Evolutionary conservation across 2,888 invertebrate genomes (phyloP).

Genomic region (Campaea margaritaria): DNA sequence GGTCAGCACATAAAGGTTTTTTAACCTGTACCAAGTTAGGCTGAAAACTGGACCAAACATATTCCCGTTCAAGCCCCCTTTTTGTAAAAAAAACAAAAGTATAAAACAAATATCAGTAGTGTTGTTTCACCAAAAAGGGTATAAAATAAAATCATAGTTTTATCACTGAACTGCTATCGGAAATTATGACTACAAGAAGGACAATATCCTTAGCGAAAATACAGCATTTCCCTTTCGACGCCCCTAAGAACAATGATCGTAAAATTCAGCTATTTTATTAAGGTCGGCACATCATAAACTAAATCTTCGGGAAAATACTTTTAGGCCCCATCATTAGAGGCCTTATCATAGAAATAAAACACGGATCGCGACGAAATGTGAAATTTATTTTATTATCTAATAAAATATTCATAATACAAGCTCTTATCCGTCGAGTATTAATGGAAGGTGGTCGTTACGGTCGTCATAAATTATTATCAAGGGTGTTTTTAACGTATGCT

Average conservation of each 20-base stretch:
- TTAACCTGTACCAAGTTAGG: no score
- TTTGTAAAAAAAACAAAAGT: neutral
- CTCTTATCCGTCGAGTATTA: conserved; percentile 31
- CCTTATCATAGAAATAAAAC: conserved; percentile 43
- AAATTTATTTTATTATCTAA: conserved; percentile 37
- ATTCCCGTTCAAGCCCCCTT: no score
- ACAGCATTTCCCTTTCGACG: conserved; percentile 33
- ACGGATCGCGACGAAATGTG: conserved; percentile 35
- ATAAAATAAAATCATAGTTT: conserved; percentile 32
- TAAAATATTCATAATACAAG: conserved; percentile 41
- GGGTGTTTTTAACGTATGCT: conserved; percentile 12
- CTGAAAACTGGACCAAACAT: no score
- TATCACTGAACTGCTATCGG: conserved; percentile 23
- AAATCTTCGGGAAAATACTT: conserved; percentile 44
- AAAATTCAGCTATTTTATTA: conserved; percentile 43
- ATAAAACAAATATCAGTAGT: conserved; percentile 1
- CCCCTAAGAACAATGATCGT: conserved; percentile 39
- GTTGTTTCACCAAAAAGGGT: conserved; percentile 8
- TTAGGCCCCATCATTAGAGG: conserved; percentile 41
- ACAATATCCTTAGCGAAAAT: conserved; percentile 27
- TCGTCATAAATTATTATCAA: conserved; percentile 20
- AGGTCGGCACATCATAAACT: conserved; percentile 44
- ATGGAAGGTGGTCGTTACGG: conserved; percentile 30
- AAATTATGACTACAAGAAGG: conserved; percentile 29
- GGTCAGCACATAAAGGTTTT: no score